A percentile compares a stretch with the other conserved stretches of the same genome.
phyloP scores from a whole-genome alignment of 2,888 invertebrate genomes.

The Parnassius orleans region DNA sequence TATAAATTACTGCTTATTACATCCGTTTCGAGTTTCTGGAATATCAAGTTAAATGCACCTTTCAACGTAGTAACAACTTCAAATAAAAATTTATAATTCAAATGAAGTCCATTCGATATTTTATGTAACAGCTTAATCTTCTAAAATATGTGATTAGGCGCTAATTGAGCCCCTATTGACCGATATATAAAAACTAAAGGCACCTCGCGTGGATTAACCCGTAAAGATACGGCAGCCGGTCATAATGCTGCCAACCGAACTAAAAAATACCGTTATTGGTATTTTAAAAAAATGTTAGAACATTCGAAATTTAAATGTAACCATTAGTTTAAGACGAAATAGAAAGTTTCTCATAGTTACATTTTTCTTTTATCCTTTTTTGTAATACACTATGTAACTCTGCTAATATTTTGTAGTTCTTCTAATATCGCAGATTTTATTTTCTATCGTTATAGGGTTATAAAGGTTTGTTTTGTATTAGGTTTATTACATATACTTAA shows the following conservation, averaged over 20 bases:
- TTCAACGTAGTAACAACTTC: not conserved
- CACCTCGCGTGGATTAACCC: constrained; percentile 17
- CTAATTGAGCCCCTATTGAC: constrained; percentile 26
- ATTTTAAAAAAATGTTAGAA: constrained; percentile 15
- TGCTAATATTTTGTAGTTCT: too few species aligned
- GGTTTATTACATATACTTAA: too few species aligned
- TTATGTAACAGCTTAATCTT: constrained; percentile 19
- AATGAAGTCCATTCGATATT: constrained; percentile 5
- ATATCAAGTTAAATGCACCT: not conserved
- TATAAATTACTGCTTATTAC: not conserved
- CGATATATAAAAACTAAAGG: constrained; percentile 24
- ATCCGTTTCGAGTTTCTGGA: too few species aligned
- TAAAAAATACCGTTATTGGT: constrained; percentile 11
- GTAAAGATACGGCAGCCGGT: constrained; percentile 11
- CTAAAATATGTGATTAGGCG: constrained; percentile 14
- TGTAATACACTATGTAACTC: too few species aligned
- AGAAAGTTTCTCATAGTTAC: not conserved
- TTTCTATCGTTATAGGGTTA: too few species aligned
- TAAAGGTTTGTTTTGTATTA: too few species aligned
- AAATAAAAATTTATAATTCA: constrained; percentile 17
- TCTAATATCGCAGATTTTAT: too few species aligned
- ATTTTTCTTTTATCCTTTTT: too few species aligned
- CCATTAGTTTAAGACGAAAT: not conserved
- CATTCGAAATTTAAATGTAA: constrained; percentile 11
- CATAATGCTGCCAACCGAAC: constrained; percentile 8